Base-by-base conservation (phyloP, 2,113 vertebrate species). In the Rhea pennata region DNA sequence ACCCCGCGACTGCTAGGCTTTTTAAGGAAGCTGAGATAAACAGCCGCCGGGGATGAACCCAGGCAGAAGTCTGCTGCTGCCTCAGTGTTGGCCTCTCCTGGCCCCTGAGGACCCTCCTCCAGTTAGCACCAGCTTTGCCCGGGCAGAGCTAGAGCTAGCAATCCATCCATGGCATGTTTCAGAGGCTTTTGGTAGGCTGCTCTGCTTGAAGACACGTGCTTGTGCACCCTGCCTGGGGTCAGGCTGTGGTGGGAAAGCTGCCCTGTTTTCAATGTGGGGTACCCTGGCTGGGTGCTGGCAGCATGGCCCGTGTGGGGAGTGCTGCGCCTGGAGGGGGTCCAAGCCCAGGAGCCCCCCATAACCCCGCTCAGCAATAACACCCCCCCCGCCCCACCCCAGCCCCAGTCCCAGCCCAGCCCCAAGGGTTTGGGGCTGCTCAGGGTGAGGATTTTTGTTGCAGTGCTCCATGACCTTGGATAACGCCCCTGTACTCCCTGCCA, bases 91-190 rank as follows among this genome's bases (percentile, higher is more conserved):
- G 56, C 9, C 9, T 59, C 31, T 11, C 9, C 24, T 27, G 39
- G 24, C 39, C 56, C 29, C 29, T 27, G 10, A 92, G n/a, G 44
- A 24, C 53, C 19, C 36, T 36, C 9, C 56, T 59, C 56, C 56
- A 33, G 10, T 59, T 31, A 58, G 27, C 56, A 59, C 9, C 56
- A 59, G 56, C 29, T 59, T 59, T 75, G 61, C 20, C 70, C 13
- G 24, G 46, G 36, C 23, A 72, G 40, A 78, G 7, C 26, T 53
- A 66, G 61, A 78, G 5, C 50, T 39, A 1, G 1, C 29, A 81
- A 64, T 40, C 15, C 13, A 31, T 17, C 23, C 65, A 40, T 40
- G 62, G 54, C 54, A 36, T 0, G 0, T 56, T 15, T 16, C 29
- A 20, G 24, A 5, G 26, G 8, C 54, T 93, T 72, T 48, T 40